phyloP scores from a whole-genome alignment of 2,888 invertebrate species.

The Callinectes sapidus region DNA sequence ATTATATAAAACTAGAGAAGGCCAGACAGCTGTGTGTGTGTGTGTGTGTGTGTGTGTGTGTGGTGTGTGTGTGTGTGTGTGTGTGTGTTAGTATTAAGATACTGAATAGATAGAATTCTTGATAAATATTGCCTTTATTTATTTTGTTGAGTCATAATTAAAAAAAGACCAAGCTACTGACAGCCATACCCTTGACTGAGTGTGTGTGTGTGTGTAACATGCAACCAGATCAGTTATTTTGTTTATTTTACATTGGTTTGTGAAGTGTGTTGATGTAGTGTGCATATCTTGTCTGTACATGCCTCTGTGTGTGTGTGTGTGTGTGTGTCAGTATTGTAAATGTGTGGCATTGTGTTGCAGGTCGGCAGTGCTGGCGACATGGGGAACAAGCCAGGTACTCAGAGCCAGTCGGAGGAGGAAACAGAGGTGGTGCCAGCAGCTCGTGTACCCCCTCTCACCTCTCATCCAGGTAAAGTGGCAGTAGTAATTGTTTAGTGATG shows the following conservation, averaged over 20 bases:
- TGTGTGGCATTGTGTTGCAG: conserved; percentile 52
- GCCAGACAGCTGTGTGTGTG: background rate
- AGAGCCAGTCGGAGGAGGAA: conserved; percentile 70
- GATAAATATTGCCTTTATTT: conserved; percentile 6
- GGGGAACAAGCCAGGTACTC: conserved; percentile 77
- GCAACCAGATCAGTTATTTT: background rate
- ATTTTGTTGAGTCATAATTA: conserved; percentile 6
- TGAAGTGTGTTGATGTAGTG: background rate
- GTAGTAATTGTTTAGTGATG: too few relatives aligned
- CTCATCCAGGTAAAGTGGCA: conserved; percentile 53
- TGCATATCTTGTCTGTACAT: background rate
- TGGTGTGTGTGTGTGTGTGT: conserved; percentile 30
- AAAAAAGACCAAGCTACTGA: background rate
- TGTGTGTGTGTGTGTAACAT: background rate
- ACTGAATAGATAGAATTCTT: background rate
- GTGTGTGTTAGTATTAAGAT: conserved; percentile 23
- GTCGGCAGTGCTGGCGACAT: conserved; percentile 76
- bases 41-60: conserved; percentile 37
- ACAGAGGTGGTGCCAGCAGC: conserved; percentile 61
- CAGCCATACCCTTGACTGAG: background rate
- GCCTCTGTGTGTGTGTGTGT: conserved; percentile 13
- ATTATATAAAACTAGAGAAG: background rate
- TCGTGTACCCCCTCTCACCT: conserved; percentile 67
- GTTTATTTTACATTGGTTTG: background rate
- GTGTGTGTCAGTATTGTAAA: background rate